phyloP scores from a whole-genome alignment of 35 echinoderm and acorn worm genomes.

The Anneissia japonica region DNA sequence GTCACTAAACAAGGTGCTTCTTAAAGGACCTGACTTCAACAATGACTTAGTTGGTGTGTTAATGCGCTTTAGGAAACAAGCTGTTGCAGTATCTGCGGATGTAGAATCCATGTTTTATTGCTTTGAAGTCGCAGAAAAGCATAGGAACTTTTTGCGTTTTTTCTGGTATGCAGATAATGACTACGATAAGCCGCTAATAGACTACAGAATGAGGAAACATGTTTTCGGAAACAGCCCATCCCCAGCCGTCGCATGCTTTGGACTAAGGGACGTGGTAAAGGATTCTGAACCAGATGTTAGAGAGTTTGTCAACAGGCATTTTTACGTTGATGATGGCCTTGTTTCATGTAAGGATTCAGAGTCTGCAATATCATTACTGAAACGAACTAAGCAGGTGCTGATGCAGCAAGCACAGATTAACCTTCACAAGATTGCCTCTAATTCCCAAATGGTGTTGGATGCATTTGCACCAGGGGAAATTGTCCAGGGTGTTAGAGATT shows the following conservation, averaged over 20 bases:
- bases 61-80: conserved; percentile 16
- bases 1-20: conserved; percentile 15
- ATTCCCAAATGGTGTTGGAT: conserved; percentile 14
- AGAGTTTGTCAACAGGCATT: not conserved
- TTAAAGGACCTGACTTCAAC: conserved; percentile 26
- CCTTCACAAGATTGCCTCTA: conserved; percentile 14
- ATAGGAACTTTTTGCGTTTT: conserved; percentile 29
- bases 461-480: conserved; percentile 8
- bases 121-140: conserved; percentile 20
- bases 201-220: conserved; percentile 47
- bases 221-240: conserved; percentile 22
- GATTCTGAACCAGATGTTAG: conserved; percentile 5
- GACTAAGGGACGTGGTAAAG: not conserved
- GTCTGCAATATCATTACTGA: not conserved
- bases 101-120: conserved; percentile 12
- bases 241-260: not conserved
- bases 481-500: not conserved
- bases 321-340: conserved; percentile 35
- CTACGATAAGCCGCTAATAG: not conserved
- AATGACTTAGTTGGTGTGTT: conserved; percentile 13
- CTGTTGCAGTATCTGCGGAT: conserved; percentile 19
- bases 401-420: not conserved
- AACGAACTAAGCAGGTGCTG: not conserved
- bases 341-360: not conserved
- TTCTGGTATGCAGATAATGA: conserved; percentile 33